A percentile compares a stretch with the other conserved stretches of the same genome.
Evolutionary conservation across 2,797 vertebrate species (phyloP).

Genomic region (Coilia nasus): DNA sequence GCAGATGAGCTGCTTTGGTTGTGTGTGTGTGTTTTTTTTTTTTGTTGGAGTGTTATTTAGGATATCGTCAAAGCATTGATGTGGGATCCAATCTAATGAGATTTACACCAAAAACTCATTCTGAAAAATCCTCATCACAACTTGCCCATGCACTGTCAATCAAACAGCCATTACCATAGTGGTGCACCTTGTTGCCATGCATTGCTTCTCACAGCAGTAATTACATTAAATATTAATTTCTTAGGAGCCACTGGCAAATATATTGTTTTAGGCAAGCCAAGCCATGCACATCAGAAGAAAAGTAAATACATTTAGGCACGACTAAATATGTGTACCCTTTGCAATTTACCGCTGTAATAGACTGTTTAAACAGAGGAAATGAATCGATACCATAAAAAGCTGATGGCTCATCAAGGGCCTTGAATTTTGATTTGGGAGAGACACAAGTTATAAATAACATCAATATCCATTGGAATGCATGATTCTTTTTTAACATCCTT

Average conservation of each 20-base stretch:
- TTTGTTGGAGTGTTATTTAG: no score
- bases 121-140: neutral
- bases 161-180: neutral
- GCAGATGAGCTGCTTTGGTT: constrained; percentile 45
- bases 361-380: constrained; percentile 56
- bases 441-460: constrained; percentile 59
- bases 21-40: no score
- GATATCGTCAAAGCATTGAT: constrained; percentile 5
- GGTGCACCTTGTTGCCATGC: constrained; percentile 28
- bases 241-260: constrained; percentile 12
- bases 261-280: constrained; percentile 24
- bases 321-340: constrained; percentile 55
- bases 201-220: constrained; percentile 29
- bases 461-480: constrained; percentile 66
- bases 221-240: constrained; percentile 27
- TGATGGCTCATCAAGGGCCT: constrained; percentile 48
- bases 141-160: neutral
- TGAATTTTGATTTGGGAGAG: constrained; percentile 62
- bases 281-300: constrained; percentile 30
- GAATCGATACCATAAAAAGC: constrained; percentile 61
- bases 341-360: constrained; percentile 62
- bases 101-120: neutral
- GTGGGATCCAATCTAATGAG: neutral
- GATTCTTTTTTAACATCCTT: constrained; percentile 44
- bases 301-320: constrained; percentile 51